phyloP scores from a whole-genome alignment of 2,113 vertebrate species.

The Antennarius striatus region DNA sequence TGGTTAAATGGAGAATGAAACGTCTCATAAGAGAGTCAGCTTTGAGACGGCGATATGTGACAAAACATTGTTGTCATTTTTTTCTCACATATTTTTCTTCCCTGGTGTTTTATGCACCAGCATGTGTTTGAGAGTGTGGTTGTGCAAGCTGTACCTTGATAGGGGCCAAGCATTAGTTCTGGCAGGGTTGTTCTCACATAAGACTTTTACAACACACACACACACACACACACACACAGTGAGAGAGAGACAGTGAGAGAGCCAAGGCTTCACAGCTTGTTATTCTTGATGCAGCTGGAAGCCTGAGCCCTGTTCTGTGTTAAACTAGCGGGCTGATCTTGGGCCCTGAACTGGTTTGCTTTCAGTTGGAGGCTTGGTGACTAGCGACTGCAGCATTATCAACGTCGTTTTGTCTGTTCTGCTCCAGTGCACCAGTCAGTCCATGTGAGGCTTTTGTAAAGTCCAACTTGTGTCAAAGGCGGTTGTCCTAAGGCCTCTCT shows the following conservation, averaged over 20 bases:
- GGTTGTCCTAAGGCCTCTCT: slow-evolving; percentile 9
- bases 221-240: slow-evolving; percentile 28
- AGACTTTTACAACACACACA: slow-evolving; percentile 52
- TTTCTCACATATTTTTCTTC: slow-evolving; percentile 19
- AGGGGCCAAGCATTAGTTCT: slow-evolving; percentile 78
- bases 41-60: slow-evolving; percentile 1
- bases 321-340: slow-evolving; percentile 56
- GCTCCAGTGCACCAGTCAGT: slow-evolving; percentile 44
- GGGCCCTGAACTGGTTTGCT: slow-evolving; percentile 59
- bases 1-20: too few species aligned
- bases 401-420: slow-evolving; percentile 63
- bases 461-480: slow-evolving; percentile 37
- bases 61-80: slow-evolving; percentile 17
- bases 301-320: slow-evolving; percentile 62
- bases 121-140: slow-evolving; percentile 65
- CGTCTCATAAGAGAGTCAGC: too few species aligned
- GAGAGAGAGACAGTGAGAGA: slow-evolving; percentile 22
- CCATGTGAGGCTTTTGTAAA: slow-evolving; percentile 60
- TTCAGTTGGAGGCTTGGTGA: slow-evolving; percentile 56
- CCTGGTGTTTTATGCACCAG: slow-evolving; percentile 53
- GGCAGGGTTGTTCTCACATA: slow-evolving; percentile 73
- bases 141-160: slow-evolving; percentile 76
- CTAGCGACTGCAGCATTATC: slow-evolving; percentile 56
- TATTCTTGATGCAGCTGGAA: slow-evolving; percentile 78
- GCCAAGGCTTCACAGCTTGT: slow-evolving; percentile 73